Base-by-base conservation (phyloP, 2,113 vertebrate genomes). In the Eulemur macaco region DNA sequence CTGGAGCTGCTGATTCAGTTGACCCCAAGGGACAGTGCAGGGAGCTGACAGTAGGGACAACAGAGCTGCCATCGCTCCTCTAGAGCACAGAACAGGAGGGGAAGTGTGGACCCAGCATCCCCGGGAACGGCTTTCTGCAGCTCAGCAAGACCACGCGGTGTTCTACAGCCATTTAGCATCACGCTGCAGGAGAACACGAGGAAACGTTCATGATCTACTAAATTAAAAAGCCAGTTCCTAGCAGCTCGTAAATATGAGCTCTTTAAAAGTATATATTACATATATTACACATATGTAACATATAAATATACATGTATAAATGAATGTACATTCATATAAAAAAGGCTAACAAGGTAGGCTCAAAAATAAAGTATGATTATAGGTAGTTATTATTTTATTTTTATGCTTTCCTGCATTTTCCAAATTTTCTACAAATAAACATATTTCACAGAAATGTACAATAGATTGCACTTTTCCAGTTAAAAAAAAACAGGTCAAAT, bases 401-500 rank as follows among this genome's bases (percentile, higher is more conserved):
- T 92, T 50, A 95, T 42, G 58, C 10, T 94, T 89, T 89, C 85
- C 39, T 91, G 25, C 9, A 93, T 54, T 96, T 86, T 71, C 69
- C 15, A 52, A 88, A 52, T 66, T 58, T 95, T 81, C 68, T 91
- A 78, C 37, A 93, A 80, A 73, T 47, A 82, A 47, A 60, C 42
- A 31, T 74, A 18, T 45, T 76, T 86, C 81, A 5, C 50, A 81
- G 45, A 85, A 68, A 81, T 81, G n/a, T 85, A 85, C 21, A 86
- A 88, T 37, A 66, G 39, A n/a, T 11, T 76, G 14, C 34, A 58
- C 47, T 84, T 93, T 45, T 87, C 29, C 56, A 82, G 74, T 56
- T 89, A 78, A 87, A 80, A 77, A 56, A 50, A 77, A 56, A 50
- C 17, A 66, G n/a, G 9, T 27, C 63, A 60, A 58, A 74, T 73